A percentile compares a stretch with the other conserved stretches of the same genome.
These are phyloP conservation scores for Cyphomyrus plagiostoma DNA, from an alignment of 2,113 vertebrate species.

Conservation along the genomic window DNA sequence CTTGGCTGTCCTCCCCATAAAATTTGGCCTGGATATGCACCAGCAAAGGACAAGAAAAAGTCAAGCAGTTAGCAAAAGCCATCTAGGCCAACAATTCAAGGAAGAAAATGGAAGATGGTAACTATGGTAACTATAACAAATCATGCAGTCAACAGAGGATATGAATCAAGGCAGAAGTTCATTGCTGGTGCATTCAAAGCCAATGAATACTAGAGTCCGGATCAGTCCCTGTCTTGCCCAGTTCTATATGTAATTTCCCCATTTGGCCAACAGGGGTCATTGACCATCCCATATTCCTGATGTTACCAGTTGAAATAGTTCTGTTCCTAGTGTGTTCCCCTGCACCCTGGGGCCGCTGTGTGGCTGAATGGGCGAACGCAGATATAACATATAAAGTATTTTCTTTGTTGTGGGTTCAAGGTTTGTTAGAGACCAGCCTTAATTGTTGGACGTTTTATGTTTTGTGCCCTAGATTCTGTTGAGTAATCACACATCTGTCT, in stretches of 20 bases:
- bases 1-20: neutral
- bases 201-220: neutral
- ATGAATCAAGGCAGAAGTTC: neutral
- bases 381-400: neutral
- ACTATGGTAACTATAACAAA: neutral
- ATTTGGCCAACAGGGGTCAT: neutral
- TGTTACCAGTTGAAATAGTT: neutral
- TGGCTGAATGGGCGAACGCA: neutral
- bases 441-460: neutral
- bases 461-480: neutral
- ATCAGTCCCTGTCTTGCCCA: neutral
- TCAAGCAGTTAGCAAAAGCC: neutral
- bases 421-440: neutral
- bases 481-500: neutral
- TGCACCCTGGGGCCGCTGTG: neutral
- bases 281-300: neutral
- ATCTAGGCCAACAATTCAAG: neutral
- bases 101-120: neutral
- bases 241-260: neutral
- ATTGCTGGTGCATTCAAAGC: neutral
- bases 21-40: neutral
- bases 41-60: neutral
- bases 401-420: neutral
- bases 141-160: neutral
- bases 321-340: neutral